Conservation (phyloP, 2,113 vertebrate species). For the Cynoglossus semilaevis region DNA sequence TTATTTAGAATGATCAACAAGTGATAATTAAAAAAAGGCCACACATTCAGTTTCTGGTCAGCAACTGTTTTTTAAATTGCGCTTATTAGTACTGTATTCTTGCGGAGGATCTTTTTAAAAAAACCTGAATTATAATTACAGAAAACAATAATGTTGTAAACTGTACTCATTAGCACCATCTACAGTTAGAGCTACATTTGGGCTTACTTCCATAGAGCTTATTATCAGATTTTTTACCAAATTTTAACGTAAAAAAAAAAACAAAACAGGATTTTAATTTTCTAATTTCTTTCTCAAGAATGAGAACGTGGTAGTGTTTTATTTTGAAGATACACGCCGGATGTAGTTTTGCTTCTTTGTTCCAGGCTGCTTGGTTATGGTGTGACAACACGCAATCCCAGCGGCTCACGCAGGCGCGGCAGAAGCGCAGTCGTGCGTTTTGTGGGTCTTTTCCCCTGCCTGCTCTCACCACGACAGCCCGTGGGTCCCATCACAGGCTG, state of each 20-base stretch:
- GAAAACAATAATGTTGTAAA: too few relatives aligned
- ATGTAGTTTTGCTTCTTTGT: background rate
- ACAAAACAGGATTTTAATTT: too few relatives aligned
- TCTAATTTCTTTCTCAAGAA: background rate
- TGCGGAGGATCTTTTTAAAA: too few relatives aligned
- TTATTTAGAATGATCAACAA: slow-evolving; percentile 2
- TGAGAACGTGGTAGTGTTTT: background rate
- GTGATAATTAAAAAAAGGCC: background rate
- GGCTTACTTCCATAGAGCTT: too few relatives aligned
- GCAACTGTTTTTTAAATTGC: too few relatives aligned
- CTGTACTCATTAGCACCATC: too few relatives aligned
- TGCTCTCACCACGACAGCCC: background rate
- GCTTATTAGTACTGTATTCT: too few relatives aligned
- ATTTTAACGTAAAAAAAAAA: too few relatives aligned
- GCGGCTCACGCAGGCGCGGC: background rate
- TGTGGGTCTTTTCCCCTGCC: slow-evolving; percentile 1
- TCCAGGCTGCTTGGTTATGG: background rate
- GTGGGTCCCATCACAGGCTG: background rate
- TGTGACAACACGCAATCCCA: background rate
- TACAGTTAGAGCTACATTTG: too few relatives aligned
- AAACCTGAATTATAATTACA: too few relatives aligned
- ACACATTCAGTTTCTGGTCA: too few relatives aligned
- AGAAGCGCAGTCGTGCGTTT: background rate
- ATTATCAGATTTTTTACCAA: too few relatives aligned
- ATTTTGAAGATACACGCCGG: slow-evolving; percentile 10